Evolutionary conservation across 35 echinoderm and acorn worm genomes (phyloP).

Genomic region (Diadema setosum): DNA sequence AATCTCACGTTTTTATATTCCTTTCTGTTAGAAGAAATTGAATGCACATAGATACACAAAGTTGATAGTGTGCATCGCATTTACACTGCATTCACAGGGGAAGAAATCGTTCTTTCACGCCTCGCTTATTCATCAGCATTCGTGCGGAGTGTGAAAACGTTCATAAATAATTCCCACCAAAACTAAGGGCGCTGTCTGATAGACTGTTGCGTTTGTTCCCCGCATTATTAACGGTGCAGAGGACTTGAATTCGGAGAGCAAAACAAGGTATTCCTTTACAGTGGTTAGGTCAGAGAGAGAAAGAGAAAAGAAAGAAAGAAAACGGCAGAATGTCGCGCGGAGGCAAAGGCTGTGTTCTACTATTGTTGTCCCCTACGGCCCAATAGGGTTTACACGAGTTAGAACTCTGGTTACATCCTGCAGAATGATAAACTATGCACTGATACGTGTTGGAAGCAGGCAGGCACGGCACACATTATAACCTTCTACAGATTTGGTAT

Average conservation of each 20-base stretch:
- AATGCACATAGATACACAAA: too few species aligned
- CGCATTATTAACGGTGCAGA: background rate
- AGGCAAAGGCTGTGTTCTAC: background rate
- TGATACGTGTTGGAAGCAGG: background rate
- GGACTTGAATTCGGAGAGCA: background rate
- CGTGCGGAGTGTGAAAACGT: background rate
- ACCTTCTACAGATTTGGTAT: too few species aligned
- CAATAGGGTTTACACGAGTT: background rate
- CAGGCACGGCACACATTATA: too few species aligned
- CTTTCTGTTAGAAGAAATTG: too few species aligned
- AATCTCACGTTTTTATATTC: too few species aligned
- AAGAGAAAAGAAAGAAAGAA: too few species aligned
- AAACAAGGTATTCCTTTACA: constrained; percentile 5
- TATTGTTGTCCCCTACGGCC: background rate
- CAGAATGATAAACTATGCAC: background rate
- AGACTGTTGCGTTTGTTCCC: background rate
- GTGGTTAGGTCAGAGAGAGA: background rate
- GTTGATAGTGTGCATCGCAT: too few species aligned
- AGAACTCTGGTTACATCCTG: background rate
- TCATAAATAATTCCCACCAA: background rate
- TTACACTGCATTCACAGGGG: too few species aligned
- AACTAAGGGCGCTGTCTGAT: background rate
- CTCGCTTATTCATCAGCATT: too few species aligned
- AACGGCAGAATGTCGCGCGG: background rate
- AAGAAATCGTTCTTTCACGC: too few species aligned